These are phyloP conservation scores for Spinus pinus DNA, from an alignment of 2,797 vertebrate genomes.

Conservation along the genomic window DNA sequence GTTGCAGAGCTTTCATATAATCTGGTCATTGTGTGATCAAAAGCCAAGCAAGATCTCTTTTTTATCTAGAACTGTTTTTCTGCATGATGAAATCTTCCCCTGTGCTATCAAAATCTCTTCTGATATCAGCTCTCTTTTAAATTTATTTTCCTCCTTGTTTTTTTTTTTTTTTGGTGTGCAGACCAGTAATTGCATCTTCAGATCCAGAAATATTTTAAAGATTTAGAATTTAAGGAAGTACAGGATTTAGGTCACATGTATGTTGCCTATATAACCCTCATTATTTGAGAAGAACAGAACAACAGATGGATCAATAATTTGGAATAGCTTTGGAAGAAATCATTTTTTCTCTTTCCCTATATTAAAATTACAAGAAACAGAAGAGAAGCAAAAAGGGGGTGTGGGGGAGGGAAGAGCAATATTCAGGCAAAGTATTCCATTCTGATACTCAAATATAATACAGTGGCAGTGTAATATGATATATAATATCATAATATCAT, in stretches of 20 bases:
- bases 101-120: neutral
- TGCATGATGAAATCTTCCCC: neutral
- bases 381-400: neutral
- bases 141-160: neutral
- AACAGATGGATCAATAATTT: neutral
- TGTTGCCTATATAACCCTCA: neutral
- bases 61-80: neutral
- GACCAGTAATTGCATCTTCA: neutral
- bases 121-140: neutral
- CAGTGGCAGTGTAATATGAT: conserved; percentile 1
- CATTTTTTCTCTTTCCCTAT: neutral
- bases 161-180: neutral
- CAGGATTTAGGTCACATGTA: neutral
- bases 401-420: accelerated
- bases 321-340: neutral
- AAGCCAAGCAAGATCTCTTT: neutral
- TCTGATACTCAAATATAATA: conserved; percentile 38
- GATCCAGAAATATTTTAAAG: neutral
- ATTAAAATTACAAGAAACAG: conserved; percentile 30
- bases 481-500: too few relatives aligned
- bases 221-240: neutral
- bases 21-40: neutral
- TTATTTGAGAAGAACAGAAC: neutral
- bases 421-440: conserved; percentile 33
- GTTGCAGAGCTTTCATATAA: neutral